Base-by-base conservation (phyloP, 1,140 invertebrate species). In the Alviniconcha marisindica region DNA sequence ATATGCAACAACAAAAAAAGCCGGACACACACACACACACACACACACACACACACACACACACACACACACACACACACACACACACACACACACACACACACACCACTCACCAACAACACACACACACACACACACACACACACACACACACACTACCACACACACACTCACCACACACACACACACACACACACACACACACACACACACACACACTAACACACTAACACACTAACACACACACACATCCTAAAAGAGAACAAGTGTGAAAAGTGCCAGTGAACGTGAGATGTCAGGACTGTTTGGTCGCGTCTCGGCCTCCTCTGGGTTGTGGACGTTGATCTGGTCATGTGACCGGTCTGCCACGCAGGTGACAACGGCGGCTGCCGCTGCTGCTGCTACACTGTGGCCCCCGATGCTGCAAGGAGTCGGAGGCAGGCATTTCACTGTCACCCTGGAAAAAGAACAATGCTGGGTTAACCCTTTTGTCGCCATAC, bases 31-130 rank as follows among this genome's bases (percentile, higher is more conserved):
- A 3, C 33, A 69, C 28, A 36, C 63, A 69, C 63, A 36, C 63
- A 33, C 31, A 69, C 63, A 69, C 63, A 36, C 63, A 69, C 63
- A 36, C 56, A 60, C 24, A 24, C 10, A 60, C 10, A 28, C 10
- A 60, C 56, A 4, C 24, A 36, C 33, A 36, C 33, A 69, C 63
- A 69, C 63, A 69, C 63, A 69, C 63, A 69, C 63, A 69, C 63
- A 69, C 63, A 69, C 63, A 36, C 63, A 69, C 63, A 36, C 63
- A 36, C 63, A 33, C 63, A 36, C 63, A 33, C 63, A 7, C 63
- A 33, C 33, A 7, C 63, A 33, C 28, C 0, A 2, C 2, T 4
- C 3, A 14, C 10, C 76, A 33, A 5, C 0, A 7, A 33, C 76
- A n/a, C 44, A 54, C 76, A 28, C 44, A 12, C n/a, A 33, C 33